Evolutionary conservation across 1,140 invertebrate genomes (phyloP).

Genomic region (Heterodera carotae): DNA sequence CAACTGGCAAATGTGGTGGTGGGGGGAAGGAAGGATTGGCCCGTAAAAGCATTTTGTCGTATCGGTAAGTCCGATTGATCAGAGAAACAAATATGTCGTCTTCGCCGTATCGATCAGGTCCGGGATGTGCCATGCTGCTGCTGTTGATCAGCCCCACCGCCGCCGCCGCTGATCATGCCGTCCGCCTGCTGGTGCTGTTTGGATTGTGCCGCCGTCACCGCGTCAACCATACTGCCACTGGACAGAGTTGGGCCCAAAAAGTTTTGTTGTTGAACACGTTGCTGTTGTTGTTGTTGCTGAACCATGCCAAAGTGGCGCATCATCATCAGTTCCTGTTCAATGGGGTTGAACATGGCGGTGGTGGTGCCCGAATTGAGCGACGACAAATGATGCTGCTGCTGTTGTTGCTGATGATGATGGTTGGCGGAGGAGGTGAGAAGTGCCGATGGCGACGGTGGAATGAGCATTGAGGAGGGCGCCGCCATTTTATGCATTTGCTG

Average conservation of each 20-base stretch:
- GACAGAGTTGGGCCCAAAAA: neutral
- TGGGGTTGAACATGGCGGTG: slow-evolving; percentile 14
- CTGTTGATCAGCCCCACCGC: neutral
- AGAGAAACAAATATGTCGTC: neutral
- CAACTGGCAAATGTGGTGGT: neutral
- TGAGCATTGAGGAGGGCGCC: neutral
- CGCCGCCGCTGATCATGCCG: neutral
- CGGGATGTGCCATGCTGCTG: neutral
- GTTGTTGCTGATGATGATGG: too few relatives aligned
- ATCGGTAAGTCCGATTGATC: neutral
- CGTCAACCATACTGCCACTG: neutral
- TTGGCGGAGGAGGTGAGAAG: neutral
- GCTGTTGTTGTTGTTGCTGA: slow-evolving; percentile 18
- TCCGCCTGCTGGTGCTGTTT: neutral
- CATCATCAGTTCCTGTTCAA: slow-evolving; percentile 41
- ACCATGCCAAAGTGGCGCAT: slow-evolving; percentile 19
- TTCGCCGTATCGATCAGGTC: neutral
- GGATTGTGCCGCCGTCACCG: neutral
- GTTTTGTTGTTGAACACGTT: neutral
- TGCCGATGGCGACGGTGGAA: slow-evolving; percentile 3
- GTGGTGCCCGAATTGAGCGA: neutral
- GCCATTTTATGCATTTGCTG: neutral
- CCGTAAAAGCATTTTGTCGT: too few relatives aligned
- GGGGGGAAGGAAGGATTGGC: neutral
- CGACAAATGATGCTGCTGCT: too few relatives aligned